A percentile compares a stretch with the other conserved stretches of the same genome.
These are phyloP conservation scores for Tryphoninae sp. DNA, from an alignment of 2,888 invertebrate genomes.

Conservation along the genomic window DNA sequence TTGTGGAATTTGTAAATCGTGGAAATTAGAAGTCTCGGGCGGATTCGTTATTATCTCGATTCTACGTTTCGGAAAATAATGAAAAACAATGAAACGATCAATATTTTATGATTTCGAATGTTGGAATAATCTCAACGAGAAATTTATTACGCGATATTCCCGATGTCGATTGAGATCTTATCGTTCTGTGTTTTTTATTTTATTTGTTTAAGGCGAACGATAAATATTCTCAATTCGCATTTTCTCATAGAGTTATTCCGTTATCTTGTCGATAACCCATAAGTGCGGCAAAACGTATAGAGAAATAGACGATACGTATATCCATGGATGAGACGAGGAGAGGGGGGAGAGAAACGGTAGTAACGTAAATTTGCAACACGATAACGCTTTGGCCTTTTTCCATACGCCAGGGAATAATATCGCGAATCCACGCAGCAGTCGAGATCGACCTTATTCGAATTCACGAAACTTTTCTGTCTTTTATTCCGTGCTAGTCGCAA, in stretches of 20 bases:
- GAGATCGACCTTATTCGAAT: constrained; percentile 51
- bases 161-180: background rate
- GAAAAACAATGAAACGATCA: background rate
- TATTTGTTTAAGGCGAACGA: background rate
- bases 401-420: constrained; percentile 40
- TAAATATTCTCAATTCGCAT: constrained; percentile 9
- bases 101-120: too few relatives aligned
- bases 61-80: background rate
- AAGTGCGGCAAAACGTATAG: constrained; percentile 40
- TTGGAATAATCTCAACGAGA: too few relatives aligned
- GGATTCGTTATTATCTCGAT: constrained; percentile 16
- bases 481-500: constrained; percentile 35
- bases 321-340: constrained; percentile 32
- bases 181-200: background rate
- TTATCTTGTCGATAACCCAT: constrained; percentile 32
- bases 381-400: constrained; percentile 59
- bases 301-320: constrained; percentile 38
- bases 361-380: constrained; percentile 53
- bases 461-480: constrained; percentile 42
- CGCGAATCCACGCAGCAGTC: constrained; percentile 19
- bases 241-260: constrained; percentile 3
- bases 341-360: constrained; percentile 18
- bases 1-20: background rate
- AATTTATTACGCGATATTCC: too few relatives aligned
- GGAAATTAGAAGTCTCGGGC: background rate